Conservation (phyloP, 2,113 vertebrate species). For the Garra rufa region DNA sequence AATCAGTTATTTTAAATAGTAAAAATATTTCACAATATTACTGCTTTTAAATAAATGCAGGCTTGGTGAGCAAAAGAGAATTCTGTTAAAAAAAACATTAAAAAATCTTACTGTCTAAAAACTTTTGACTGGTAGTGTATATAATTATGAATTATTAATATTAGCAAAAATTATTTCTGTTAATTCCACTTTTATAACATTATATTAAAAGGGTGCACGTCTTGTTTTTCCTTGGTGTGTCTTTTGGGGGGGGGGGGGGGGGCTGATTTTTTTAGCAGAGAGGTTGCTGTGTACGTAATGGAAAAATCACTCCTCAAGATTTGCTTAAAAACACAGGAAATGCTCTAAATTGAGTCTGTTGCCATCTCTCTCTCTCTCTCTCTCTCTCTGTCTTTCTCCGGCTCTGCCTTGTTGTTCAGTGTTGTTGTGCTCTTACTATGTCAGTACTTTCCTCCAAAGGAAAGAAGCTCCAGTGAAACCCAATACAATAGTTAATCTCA, state of each 20-base stretch:
- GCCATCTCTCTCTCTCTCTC: not conserved
- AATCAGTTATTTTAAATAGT: too few species aligned
- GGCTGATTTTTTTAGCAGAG: not conserved
- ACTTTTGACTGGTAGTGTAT: too few species aligned
- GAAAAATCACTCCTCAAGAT: slow-evolving; percentile 84
- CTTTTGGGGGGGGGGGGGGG: too few species aligned
- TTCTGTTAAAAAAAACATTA: too few species aligned
- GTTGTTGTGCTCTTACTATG: not conserved
- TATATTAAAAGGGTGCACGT: not conserved
- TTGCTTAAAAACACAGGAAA: slow-evolving; percentile 88
- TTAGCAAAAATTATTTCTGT: not conserved
- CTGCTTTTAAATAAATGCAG: too few species aligned
- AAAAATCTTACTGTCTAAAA: too few species aligned
- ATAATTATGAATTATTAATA: not conserved
- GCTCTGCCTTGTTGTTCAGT: not conserved
- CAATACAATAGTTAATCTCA: not conserved
- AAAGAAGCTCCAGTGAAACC: not conserved
- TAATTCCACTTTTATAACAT: not conserved
- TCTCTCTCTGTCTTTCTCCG: not conserved
- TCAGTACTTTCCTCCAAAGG: not conserved
- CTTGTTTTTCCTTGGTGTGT: not conserved
- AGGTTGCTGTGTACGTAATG: slow-evolving; percentile 82
- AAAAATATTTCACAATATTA: too few species aligned
- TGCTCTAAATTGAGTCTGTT: slow-evolving; percentile 83
- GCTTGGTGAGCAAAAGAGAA: too few species aligned